phyloP scores from a whole-genome alignment of 2,888 invertebrate genomes.

The Tipula confusa region DNA sequence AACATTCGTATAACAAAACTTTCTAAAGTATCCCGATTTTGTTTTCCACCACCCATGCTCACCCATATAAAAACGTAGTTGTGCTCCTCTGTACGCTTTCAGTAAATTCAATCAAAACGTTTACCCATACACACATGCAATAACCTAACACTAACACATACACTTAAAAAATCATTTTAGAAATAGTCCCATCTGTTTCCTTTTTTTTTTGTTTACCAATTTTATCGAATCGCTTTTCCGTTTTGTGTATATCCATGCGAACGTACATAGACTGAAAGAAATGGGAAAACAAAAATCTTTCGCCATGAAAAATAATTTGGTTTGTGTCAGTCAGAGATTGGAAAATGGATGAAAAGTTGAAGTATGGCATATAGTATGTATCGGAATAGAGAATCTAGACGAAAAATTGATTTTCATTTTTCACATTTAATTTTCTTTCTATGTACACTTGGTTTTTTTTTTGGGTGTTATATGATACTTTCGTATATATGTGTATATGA shows the following conservation, averaged over 20 bases:
- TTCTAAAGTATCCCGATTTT: neutral
- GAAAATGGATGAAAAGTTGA: constrained; percentile 30
- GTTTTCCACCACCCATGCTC: neutral
- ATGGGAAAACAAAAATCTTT: neutral
- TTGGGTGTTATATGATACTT: neutral
- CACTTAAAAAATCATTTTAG: constrained; percentile 16
- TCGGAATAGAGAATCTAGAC: neutral
- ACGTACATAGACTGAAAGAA: neutral
- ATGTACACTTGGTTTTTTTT: neutral
- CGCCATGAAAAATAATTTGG: constrained; percentile 30
- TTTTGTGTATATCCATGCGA: neutral
- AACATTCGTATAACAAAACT: constrained; percentile 3
- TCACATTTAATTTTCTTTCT: constrained; percentile 3
- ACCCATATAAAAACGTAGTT: neutral
- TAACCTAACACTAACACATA: neutral
- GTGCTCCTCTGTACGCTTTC: neutral
- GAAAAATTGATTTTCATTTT: constrained; percentile 26
- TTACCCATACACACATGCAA: neutral
- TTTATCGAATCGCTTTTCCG: neutral
- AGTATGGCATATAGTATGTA: neutral
- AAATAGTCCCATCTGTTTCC: constrained; percentile 27
- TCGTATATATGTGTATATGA: neutral
- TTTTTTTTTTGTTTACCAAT: neutral
- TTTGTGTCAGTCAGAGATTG: constrained; percentile 30
- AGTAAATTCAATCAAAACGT: neutral